phyloP scores from a whole-genome alignment of 1,140 invertebrate genomes.

The Drosophila azteca region DNA sequence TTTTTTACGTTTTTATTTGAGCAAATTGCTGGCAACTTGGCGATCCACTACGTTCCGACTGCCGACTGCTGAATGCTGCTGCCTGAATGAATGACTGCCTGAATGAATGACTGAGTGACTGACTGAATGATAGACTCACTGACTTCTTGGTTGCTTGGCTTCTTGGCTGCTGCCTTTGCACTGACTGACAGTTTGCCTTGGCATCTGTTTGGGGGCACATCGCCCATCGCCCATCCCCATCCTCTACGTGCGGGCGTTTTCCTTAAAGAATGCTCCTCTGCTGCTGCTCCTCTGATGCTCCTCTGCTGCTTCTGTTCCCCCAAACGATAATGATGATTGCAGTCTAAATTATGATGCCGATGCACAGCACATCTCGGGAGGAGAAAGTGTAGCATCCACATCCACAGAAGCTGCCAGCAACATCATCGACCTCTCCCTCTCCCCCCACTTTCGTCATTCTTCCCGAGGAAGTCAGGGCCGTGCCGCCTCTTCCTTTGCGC shows the following conservation, averaged over 20 bases:
- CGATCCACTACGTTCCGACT: constrained; percentile 25
- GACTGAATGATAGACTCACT: constrained; percentile 81
- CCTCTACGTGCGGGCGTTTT: constrained; percentile 77
- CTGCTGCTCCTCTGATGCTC: constrained; percentile 35
- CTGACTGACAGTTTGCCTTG: constrained; percentile 71
- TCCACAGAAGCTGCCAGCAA: constrained; percentile 75
- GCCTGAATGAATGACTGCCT: constrained; percentile 72
- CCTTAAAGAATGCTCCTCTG: constrained; percentile 56
- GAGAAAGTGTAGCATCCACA: constrained; percentile 76
- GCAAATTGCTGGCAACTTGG: constrained; percentile 80
- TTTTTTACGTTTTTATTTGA: constrained; percentile 81
- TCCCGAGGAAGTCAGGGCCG: constrained; percentile 25
- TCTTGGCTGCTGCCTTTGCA: constrained; percentile 15
- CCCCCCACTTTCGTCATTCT: constrained; percentile 32
- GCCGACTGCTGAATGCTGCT: too few relatives aligned
- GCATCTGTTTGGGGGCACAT: constrained; percentile 15
- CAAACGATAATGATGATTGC: constrained; percentile 83
- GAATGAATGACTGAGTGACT: constrained; percentile 78
- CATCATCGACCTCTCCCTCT: constrained; percentile 53
- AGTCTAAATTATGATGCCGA: constrained; percentile 83
- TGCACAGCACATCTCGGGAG: constrained; percentile 44
- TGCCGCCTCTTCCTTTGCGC: constrained; percentile 67
- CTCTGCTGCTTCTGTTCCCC: constrained; percentile 39
- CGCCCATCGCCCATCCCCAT: not conserved
- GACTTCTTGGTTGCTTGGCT: constrained; percentile 45